phyloP scores from a whole-genome alignment of 2,888 invertebrate species.

The Mythimna vitellina region DNA sequence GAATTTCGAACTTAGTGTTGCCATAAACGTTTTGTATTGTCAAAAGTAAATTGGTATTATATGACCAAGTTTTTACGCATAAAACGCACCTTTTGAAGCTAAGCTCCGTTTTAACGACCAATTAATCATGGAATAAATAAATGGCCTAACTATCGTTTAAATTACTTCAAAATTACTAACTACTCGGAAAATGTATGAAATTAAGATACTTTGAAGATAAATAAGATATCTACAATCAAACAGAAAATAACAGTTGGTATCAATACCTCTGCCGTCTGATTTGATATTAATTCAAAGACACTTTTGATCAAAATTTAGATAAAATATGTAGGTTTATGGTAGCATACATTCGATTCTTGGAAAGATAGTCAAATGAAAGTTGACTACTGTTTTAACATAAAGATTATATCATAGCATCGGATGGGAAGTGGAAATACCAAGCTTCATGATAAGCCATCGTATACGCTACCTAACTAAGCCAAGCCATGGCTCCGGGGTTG shows the following conservation, averaged over 20 bases:
- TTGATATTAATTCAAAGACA: constrained; percentile 60
- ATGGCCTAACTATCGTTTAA: not conserved
- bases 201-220: constrained; percentile 39
- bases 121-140: constrained; percentile 7
- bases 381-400: constrained; percentile 71
- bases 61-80: constrained; percentile 10
- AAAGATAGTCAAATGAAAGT: constrained; percentile 69
- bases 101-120: not conserved
- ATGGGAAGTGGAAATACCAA: constrained; percentile 41
- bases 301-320: constrained; percentile 63
- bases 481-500: not conserved
- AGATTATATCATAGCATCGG: constrained; percentile 54
- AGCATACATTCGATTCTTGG: constrained; percentile 64
- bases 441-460: constrained; percentile 1
- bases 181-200: constrained; percentile 28
- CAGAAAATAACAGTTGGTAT: constrained; percentile 57
- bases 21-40: constrained; percentile 53
- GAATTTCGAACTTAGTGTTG: constrained; percentile 40
- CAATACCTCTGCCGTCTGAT: constrained; percentile 49
- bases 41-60: constrained; percentile 54
- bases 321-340: constrained; percentile 68
- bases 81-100: constrained; percentile 9
- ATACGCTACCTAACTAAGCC: not conserved
- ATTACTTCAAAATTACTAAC: constrained; percentile 18
- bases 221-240: constrained; percentile 50